Percentiles rank a stretch among this genome's conserved stretches.
Evolutionary conservation across 1,140 invertebrate genomes (phyloP).

Genomic region (Drosophila burlai): DNA sequence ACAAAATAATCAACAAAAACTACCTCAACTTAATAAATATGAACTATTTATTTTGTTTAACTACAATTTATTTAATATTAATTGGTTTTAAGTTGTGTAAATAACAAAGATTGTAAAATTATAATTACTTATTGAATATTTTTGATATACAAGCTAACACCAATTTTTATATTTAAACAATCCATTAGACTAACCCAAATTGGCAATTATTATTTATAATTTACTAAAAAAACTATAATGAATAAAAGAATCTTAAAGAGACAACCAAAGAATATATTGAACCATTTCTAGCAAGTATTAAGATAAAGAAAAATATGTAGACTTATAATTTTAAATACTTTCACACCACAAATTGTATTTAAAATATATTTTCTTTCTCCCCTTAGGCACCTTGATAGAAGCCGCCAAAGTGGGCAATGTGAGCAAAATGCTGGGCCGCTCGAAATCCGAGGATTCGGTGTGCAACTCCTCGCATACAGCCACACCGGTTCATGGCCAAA

Average conservation of each 20-base stretch:
- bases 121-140: not conserved
- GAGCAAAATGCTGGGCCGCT: slow-evolving; percentile 90
- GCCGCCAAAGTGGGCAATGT: slow-evolving; percentile 92
- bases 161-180: not conserved
- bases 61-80: not conserved
- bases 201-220: not conserved
- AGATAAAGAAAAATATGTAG: not conserved
- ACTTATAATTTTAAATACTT: not conserved
- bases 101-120: not conserved
- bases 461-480: slow-evolving; percentile 87
- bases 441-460: slow-evolving; percentile 93
- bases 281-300: not conserved
- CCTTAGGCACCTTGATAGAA: slow-evolving; percentile 91
- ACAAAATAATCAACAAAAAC: not conserved
- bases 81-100: not conserved
- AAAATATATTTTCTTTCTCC: not conserved
- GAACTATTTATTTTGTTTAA: not conserved
- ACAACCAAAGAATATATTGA: not conserved
- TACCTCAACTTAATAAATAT: not conserved
- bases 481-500: slow-evolving; percentile 75
- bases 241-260: not conserved
- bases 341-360: not conserved
- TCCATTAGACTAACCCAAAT: not conserved
- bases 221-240: not conserved
- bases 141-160: not conserved